Evolutionary conservation across 1,140 invertebrate genomes (phyloP).

Genomic region (Hestina assimilis): DNA sequence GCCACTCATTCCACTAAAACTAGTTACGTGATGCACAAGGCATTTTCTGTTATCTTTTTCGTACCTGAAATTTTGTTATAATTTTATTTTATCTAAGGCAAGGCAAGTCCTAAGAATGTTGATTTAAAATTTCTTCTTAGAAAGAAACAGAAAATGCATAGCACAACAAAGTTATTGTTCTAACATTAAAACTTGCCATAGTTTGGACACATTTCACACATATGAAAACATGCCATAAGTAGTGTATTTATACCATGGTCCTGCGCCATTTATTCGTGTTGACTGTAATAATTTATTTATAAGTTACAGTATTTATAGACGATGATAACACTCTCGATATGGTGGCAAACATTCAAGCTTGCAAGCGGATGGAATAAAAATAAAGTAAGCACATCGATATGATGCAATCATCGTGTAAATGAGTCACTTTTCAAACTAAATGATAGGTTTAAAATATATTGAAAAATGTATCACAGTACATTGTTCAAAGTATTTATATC

Average conservation of each 20-base stretch:
- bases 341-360: slow-evolving; percentile 61
- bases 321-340: slow-evolving; percentile 70
- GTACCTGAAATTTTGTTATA: slow-evolving; percentile 41
- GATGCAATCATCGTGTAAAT: slow-evolving; percentile 56
- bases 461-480: slow-evolving; percentile 5
- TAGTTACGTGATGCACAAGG: slow-evolving; percentile 59
- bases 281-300: not conserved
- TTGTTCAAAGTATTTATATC: slow-evolving; percentile 22
- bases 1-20: slow-evolving; percentile 76
- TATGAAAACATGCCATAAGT: slow-evolving; percentile 20
- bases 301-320: slow-evolving; percentile 32
- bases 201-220: slow-evolving; percentile 11
- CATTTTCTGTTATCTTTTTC: slow-evolving; percentile 52
- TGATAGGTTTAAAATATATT: slow-evolving; percentile 8
- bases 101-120: too few relatives aligned
- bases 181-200: slow-evolving; percentile 26
- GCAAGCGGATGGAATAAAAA: slow-evolving; percentile 61
- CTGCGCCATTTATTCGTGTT: slow-evolving; percentile 2
- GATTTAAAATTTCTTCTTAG: not conserved
- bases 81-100: not conserved
- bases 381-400: slow-evolving; percentile 67
- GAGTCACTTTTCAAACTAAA: slow-evolving; percentile 32
- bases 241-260: slow-evolving; percentile 18
- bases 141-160: slow-evolving; percentile 56
- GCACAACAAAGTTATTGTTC: slow-evolving; percentile 34